Percentiles rank a stretch among this genome's conserved stretches.
These are phyloP conservation scores for Quiscalus mexicanus DNA, from an alignment of 2,113 vertebrate genomes.

Conservation along the genomic window DNA sequence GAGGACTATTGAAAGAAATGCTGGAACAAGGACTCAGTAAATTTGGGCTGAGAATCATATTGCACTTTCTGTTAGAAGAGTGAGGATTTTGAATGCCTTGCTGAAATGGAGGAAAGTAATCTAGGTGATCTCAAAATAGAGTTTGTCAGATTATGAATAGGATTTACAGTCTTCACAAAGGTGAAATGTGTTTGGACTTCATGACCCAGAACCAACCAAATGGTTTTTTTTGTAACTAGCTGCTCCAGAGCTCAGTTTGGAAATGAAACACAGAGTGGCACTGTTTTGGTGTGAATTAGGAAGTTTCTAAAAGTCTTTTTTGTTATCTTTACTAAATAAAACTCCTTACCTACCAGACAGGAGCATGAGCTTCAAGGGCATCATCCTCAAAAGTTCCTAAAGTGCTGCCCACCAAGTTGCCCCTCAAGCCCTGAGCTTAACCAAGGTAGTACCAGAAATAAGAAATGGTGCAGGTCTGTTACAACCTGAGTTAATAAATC, in stretches of 20 bases:
- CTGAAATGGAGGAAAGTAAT: background rate
- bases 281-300: background rate
- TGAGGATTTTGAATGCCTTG: background rate
- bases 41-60: background rate
- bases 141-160: background rate
- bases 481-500: background rate
- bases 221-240: background rate
- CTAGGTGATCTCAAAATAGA: background rate
- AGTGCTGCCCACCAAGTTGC: background rate
- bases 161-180: background rate
- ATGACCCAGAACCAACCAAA: background rate
- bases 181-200: background rate
- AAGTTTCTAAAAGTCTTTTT: background rate
- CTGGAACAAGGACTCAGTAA: background rate
- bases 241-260: background rate
- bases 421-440: background rate
- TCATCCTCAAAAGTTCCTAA: background rate
- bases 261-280: background rate
- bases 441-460: background rate
- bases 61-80: background rate
- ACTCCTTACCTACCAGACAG: background rate
- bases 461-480: background rate
- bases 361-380: background rate
- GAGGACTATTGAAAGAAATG: background rate
- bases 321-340: background rate